Base-by-base conservation (phyloP, 2,113 vertebrate species). In the Sinosuthora webbiana region DNA sequence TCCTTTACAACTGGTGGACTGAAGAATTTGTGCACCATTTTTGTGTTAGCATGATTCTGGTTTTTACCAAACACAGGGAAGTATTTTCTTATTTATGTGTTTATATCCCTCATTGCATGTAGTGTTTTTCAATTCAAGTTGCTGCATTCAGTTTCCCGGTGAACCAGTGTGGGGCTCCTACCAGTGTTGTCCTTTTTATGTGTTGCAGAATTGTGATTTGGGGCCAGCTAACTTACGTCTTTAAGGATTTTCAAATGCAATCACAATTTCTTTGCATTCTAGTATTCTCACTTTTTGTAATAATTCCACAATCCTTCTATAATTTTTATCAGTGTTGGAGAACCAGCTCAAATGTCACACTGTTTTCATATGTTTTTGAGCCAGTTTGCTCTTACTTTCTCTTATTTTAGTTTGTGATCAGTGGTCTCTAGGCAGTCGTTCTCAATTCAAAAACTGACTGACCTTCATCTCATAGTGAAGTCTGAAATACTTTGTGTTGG, bases 31-130 rank as follows among this genome's bases (percentile, higher is more conserved):
- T 56, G 30, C 12, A 45, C 4, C 10, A 8, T 47, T 62, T 67
- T 73, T 79, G 3, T 30, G 21, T 14, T 83, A 22, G 8, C 39
- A 10, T 4, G 1, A 11, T 56, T 75, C 31, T 5, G 16, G 4
- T 9, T 71, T 83, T 59, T 86, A 22, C 53, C 22, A 39, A n/a
- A 30, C 8, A 62, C 4, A 35, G 5, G 63, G 17, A 39, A 23
- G 3, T 69, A 35, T 14, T 71, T 74, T 25, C 81, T 60, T 30
- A 49, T 64, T 60, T 47, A 27, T 42, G 2, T 41, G 6, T 78
- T 75, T 0, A 2, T 71, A 19, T 59, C 25, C 22, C 13, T 71
- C 5, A 3, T 45, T 44, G 13, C 30, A 25, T 0, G 0, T 45
- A 19, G 11, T 14, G 13, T 19, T 91, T 87, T 83, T 68, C 53